Evolutionary conservation across 2,888 invertebrate species (phyloP), one percentile per base, ranked within the genome.

Genomic region (Cataglyphis livida): DNA sequence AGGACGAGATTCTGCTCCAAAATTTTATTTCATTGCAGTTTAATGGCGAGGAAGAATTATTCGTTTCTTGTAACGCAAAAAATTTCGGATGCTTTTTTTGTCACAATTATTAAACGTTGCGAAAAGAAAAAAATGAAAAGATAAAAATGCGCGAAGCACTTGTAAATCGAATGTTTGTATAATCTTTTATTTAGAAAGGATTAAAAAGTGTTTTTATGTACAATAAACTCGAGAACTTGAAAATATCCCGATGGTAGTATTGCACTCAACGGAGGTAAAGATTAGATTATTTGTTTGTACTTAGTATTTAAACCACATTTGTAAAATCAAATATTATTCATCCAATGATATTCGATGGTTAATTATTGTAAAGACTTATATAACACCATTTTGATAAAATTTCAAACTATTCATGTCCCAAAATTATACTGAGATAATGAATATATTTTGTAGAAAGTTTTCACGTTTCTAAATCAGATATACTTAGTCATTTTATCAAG

Each of bases 141-240:
- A 70, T 75, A 28, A 75, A 61, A 44, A n/a, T 48, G 73, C 59
- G 38, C 64, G 7, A 70, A 68, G 61, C 38, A 44, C 84, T 81
- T 70, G 71, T 35, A 54, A 82, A 18, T 61, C 78, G 59, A 57
- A 66, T 74, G 25, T 70, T 73, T 83, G 84, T 64, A 82, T 62
- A 73, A 61, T 66, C 73, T 74, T 81, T 71, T 82, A 86, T 79
- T 79, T 73, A 65, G 35, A 82, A 85, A 76, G 71, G 68, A 73
- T 78, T 51, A 82, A 70, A 65, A 78, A 21, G 21, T 18, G 66
- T 85, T 66, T 44, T 81, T 88, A 85, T 91, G 89, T 92, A 92
- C 89, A 91, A 90, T 90, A 91, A 88, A 91, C 87, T 78, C 86
- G 88, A 86, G 86, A 85, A 84, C 83, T 51, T 51, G 51, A 51